Base-by-base conservation (phyloP, 2,797 vertebrate species). In the Tarsius wallacei region DNA sequence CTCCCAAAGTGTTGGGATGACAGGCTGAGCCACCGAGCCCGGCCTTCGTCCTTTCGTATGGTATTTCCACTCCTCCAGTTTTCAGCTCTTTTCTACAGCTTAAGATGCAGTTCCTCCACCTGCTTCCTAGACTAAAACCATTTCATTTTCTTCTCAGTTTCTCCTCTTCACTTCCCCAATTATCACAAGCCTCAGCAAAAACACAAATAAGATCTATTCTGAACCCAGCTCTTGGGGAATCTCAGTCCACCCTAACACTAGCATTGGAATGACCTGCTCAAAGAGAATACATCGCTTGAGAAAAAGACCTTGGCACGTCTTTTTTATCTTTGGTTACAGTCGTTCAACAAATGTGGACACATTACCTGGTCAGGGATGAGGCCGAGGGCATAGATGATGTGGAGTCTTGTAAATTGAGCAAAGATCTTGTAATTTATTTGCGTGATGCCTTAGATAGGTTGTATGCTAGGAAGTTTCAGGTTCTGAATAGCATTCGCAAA, bases 91-190 rank as follows among this genome's bases (percentile, higher is more conserved):
- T 57, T 91, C 55, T 19, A 73, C 3, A 78, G 26, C 63, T 70
- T 82, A 77, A 24, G 28, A 70, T 49, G 8, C 49, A 68, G 21
- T 81, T 97, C 59, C 42, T 86, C 85, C 33, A 74, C 49, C 76
- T 89, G 42, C 49, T 93, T 85, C 89, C 61, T 89, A 95, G 74
- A 91, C 14, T 82, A 74, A 94, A 87, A 78, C 61, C 81, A 28
- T 80, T 80, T 92, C 33, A 53, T 70, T 82, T 17, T 22, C 13
- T 42, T 87, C 15, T 90, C 36, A 83, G 59, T 90, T 90, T 80
- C 57, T 74, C 53, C 19, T 71, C 7, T 55, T 63, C 77, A 14
- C 78, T 96, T 96, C 94, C n/a, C 51, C 84, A 73, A 9, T 90
- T 77, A 74, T 51, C 53, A 92, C 0, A 84, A 59, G 2, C 55